Percentiles rank a stretch among this genome's conserved stretches.
phyloP scores from a whole-genome alignment of 2,113 vertebrate species.

The Psammodynastes pulverulentus region DNA sequence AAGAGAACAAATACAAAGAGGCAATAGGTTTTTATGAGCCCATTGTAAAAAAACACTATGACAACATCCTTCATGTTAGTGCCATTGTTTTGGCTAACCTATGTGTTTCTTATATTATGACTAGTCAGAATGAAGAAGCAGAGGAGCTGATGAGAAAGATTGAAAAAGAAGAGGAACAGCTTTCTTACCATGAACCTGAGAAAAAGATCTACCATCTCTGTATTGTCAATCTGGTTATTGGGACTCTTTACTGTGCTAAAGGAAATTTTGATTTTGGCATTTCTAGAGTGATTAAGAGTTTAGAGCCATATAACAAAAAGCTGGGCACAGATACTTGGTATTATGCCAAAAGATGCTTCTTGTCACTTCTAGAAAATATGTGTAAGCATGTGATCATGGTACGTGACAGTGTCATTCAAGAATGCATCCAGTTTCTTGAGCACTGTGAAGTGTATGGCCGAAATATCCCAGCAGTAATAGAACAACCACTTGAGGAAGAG shows the following conservation, averaged over 20 bases:
- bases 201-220: slow-evolving; percentile 94
- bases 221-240: slow-evolving; percentile 97
- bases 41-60: slow-evolving; percentile 93
- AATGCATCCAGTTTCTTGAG: slow-evolving; percentile 91
- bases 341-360: slow-evolving; percentile 93
- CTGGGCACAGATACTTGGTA: slow-evolving; percentile 96
- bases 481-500: slow-evolving; percentile 89
- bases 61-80: slow-evolving; percentile 88
- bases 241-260: slow-evolving; percentile 93
- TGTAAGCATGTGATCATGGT: slow-evolving; percentile 91
- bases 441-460: slow-evolving; percentile 88
- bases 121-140: slow-evolving; percentile 92
- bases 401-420: slow-evolving; percentile 80
- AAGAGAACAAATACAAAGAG: slow-evolving; percentile 93
- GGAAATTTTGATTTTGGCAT: slow-evolving; percentile 97
- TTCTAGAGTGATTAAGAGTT: slow-evolving; percentile 92
- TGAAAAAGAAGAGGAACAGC: slow-evolving; percentile 92
- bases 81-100: slow-evolving; percentile 94
- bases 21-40: slow-evolving; percentile 93
- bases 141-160: slow-evolving; percentile 97
- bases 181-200: slow-evolving; percentile 86
- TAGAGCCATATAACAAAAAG: slow-evolving; percentile 95
- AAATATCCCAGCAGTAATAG: slow-evolving; percentile 85
- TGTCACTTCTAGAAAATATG: slow-evolving; percentile 96
- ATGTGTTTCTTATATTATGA: slow-evolving; percentile 96